A percentile compares a stretch with the other conserved stretches of the same genome.
phyloP scores from a whole-genome alignment of 2,797 vertebrate species.

The Poeciliopsis paucimaculata region DNA sequence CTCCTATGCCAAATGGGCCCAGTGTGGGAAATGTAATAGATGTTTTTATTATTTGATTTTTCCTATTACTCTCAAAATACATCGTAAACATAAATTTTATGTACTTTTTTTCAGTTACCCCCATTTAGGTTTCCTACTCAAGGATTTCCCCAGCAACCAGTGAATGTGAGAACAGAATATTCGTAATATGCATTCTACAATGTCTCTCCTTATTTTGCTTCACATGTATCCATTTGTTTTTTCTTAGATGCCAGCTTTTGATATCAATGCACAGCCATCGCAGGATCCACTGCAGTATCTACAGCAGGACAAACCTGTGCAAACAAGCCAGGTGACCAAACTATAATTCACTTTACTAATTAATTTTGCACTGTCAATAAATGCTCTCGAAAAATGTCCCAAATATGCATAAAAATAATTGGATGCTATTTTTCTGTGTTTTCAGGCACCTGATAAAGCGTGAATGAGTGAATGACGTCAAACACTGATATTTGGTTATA shows the following conservation, averaged over 20 bases:
- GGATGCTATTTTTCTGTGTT: conserved; percentile 19
- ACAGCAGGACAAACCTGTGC: conserved; percentile 71
- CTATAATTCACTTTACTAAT: neutral
- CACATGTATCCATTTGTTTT: neutral
- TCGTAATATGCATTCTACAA: neutral
- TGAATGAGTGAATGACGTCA: conserved; percentile 29
- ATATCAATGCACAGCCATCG: conserved; percentile 59
- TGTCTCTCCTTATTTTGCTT: neutral
- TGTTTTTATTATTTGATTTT: neutral
- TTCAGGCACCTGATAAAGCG: conserved; percentile 57
- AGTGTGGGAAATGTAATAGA: conserved; percentile 63
- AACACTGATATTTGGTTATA: conserved; percentile 3
- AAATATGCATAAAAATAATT: neutral
- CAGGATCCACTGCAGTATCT: conserved; percentile 67
- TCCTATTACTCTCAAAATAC: neutral
- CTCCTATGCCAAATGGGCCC: conserved; percentile 63
- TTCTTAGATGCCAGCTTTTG: conserved; percentile 59
- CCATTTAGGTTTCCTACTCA: conserved; percentile 70
- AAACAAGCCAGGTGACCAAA: conserved; percentile 68
- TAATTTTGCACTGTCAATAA: neutral
- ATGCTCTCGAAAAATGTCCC: neutral
- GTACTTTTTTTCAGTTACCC: conserved; percentile 55
- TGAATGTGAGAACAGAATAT: conserved; percentile 67
- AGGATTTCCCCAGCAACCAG: conserved; percentile 65
- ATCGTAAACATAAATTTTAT: neutral